Evolutionary conservation across 1,140 invertebrate species (phyloP).

Genomic region (Diorhabda sublineata): DNA sequence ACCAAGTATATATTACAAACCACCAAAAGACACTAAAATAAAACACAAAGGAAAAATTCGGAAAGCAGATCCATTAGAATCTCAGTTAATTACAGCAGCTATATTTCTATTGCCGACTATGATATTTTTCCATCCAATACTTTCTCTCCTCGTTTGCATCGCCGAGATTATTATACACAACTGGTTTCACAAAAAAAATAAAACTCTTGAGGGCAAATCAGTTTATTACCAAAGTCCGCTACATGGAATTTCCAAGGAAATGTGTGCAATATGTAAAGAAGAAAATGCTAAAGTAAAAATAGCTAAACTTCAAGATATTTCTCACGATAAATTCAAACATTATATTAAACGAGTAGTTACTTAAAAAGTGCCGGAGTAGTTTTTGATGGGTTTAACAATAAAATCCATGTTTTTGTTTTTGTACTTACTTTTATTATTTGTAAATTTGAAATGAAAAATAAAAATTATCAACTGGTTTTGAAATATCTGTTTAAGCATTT

Average conservation of each 20-base stretch:
- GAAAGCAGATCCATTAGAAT: background rate
- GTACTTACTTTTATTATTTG: too few relatives aligned
- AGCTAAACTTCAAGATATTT: conserved; percentile 34
- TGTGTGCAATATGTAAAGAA: conserved; percentile 52
- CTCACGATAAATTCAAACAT: conserved; percentile 20
- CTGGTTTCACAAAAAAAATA: conserved; percentile 56
- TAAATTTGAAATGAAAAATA: too few relatives aligned
- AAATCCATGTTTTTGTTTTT: too few relatives aligned
- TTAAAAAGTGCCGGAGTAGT: background rate
- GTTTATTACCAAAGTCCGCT: conserved; percentile 57
- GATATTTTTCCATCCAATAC: conserved; percentile 45
- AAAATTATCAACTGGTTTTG: too few relatives aligned
- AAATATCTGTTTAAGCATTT: too few relatives aligned
- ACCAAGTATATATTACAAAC: conserved; percentile 1
- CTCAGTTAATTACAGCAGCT: conserved; percentile 21
- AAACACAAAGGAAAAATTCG: background rate
- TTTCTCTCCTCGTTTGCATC: conserved; percentile 36
- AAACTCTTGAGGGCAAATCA: conserved; percentile 47
- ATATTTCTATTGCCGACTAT: conserved; percentile 47
- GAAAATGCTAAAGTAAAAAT: conserved; percentile 33
- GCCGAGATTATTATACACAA: conserved; percentile 51
- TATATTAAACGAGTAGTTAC: conserved; percentile 17
- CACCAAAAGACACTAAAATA: conserved; percentile 7
- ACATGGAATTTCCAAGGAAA: conserved; percentile 54
- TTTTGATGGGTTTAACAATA: too few relatives aligned